These are phyloP conservation scores for Lamprotornis superbus DNA, from an alignment of 2,113 vertebrate species.

Conservation along the genomic window DNA sequence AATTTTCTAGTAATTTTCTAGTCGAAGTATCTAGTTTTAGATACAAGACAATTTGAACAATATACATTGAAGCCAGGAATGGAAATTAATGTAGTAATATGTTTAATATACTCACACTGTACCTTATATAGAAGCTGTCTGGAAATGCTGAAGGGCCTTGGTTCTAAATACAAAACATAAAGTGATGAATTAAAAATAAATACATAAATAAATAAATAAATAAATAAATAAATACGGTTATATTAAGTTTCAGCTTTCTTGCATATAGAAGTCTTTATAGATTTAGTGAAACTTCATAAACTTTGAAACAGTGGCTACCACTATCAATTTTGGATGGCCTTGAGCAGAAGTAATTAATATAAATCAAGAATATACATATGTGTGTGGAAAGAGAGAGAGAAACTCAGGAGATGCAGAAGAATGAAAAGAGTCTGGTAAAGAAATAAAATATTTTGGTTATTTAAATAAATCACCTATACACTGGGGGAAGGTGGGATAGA, in stretches of 20 bases:
- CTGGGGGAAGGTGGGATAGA: background rate
- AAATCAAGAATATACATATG: background rate
- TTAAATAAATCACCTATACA: background rate
- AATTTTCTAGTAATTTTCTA: background rate
- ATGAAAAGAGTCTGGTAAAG: background rate
- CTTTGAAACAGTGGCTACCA: background rate
- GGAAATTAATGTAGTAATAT: background rate
- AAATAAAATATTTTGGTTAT: background rate
- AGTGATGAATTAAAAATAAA: background rate
- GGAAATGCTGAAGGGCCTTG: background rate
- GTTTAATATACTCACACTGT: background rate
- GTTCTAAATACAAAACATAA: background rate
- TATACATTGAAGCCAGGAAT: background rate
- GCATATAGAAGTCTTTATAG: background rate
- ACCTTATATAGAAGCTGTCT: background rate
- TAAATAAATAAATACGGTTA: background rate
- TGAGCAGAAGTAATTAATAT: background rate
- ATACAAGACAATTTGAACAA: background rate
- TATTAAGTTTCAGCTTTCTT: background rate
- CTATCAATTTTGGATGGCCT: background rate
- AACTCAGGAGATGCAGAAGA: background rate
- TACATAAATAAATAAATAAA: background rate
- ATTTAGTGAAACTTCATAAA: background rate
- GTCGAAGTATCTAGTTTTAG: background rate
- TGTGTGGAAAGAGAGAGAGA: background rate